phyloP scores from a whole-genome alignment of 1,140 invertebrate species.

The Anadara kagoshimensis region DNA sequence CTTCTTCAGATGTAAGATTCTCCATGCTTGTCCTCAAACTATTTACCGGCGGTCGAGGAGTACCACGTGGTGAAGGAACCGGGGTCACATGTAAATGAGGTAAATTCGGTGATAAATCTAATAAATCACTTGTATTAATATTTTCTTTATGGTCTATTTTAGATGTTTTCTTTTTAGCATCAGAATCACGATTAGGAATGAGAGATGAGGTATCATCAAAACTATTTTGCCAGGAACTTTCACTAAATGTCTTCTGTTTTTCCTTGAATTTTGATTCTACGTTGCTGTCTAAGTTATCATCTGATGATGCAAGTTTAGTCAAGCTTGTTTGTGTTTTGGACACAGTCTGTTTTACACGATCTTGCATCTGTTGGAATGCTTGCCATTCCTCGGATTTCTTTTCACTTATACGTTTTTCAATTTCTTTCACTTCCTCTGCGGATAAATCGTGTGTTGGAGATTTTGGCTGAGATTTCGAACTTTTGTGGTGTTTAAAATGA shows the following conservation, averaged over 20 bases:
- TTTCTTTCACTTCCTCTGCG: slow-evolving; percentile 52
- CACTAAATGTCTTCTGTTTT: slow-evolving; percentile 3
- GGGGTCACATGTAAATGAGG: slow-evolving; percentile 38
- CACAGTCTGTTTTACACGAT: slow-evolving; percentile 71
- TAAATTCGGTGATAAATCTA: slow-evolving; percentile 22
- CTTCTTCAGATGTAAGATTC: slow-evolving; percentile 29
- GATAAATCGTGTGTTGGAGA: slow-evolving; percentile 59
- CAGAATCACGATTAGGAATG: slow-evolving; percentile 31
- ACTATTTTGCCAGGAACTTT: not conserved
- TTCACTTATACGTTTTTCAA: slow-evolving; percentile 53
- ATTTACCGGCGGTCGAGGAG: slow-evolving; percentile 42
- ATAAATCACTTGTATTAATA: slow-evolving; percentile 5
- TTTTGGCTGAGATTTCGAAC: slow-evolving; percentile 48
- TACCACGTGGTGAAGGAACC: slow-evolving; percentile 31
- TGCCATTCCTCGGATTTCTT: slow-evolving; percentile 74
- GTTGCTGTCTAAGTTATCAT: slow-evolving; percentile 42
- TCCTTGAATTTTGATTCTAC: slow-evolving; percentile 29
- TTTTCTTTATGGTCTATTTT: slow-evolving; percentile 22
- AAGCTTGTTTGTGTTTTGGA: slow-evolving; percentile 70
- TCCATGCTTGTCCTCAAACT: slow-evolving; percentile 48
- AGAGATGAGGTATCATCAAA: slow-evolving; percentile 28
- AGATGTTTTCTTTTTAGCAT: not conserved
- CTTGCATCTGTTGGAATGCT: slow-evolving; percentile 73
- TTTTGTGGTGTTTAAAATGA: slow-evolving; percentile 44
- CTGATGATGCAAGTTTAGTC: slow-evolving; percentile 64